Evolutionary conservation across 2,113 vertebrate genomes (phyloP), one percentile per base, ranked within the genome.

Genomic region (Formicarius rufipectus): DNA sequence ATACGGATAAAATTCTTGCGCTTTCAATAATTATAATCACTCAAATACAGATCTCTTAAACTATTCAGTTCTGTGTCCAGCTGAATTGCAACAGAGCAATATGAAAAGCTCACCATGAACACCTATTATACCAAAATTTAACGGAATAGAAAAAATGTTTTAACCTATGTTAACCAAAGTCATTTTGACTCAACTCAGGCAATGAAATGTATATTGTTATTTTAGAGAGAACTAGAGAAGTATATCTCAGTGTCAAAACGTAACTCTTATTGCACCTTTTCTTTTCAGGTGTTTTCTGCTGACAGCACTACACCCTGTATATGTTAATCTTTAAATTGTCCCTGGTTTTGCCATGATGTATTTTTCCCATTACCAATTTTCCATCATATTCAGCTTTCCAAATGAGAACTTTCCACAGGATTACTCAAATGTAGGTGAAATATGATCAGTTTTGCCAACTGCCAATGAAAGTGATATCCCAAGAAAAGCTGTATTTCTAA

Each of bases 71-170:
- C 40, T 60, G 11, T 52, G 71, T 69, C 60, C n/a, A 87, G 69
- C 12, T 74, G 60, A 94, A 85, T 50, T 71, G 56, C 19, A 87
- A 78, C 18, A 71, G 14, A 55, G 8, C 16, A 87, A 20, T 39
- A 73, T 16, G 39, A 94, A 87, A 89, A 63, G 40, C 73, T 91
- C 73, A 95, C 55, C n/a, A 17, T 69, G 50, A 89, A 77, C 23
- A 75, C 45, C 12, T 59, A 84, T 58, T 68, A 76, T 22, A 74
- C 16, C 10, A 95, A 78, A 82, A 89, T 59, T 59, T 89, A 89
- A 95, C 68, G 47, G 52, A 75, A 89, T 75, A 52, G 84, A 52
- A 87, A 84, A 95, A 93, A 74, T 68, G 17, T 75, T 87, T 89
- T 68, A 89, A 72, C 78, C 69, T 76, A 42, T 47, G 24, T 64